A percentile compares a stretch with the other conserved stretches of the same genome.
phyloP scores from a whole-genome alignment of 2,797 vertebrate genomes.

The Triplophysa bombifrons region DNA sequence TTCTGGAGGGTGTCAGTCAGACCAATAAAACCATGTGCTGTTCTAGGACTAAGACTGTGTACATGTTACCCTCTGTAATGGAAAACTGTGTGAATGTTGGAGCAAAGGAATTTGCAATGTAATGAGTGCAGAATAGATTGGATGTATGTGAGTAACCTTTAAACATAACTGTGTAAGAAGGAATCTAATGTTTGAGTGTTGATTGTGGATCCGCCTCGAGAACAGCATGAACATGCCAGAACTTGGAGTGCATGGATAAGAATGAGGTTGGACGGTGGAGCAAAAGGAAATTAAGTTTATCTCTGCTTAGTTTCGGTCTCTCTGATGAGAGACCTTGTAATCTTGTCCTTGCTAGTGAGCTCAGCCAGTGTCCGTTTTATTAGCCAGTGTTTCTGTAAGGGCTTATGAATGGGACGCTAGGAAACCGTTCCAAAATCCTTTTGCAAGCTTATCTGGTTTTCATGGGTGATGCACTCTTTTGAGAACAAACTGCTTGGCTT shows the following conservation, averaged over 20 bases:
- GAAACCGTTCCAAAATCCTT: constrained; percentile 45
- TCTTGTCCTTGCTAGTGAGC: constrained; percentile 23
- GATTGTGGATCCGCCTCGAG: background rate
- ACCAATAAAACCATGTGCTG: constrained; percentile 45
- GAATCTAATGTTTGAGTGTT: background rate
- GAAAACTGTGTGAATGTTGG: constrained; percentile 11
- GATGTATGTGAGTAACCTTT: constrained; percentile 19
- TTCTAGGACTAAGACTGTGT: constrained; percentile 6
- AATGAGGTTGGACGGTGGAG: background rate
- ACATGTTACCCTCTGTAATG: constrained; percentile 9
- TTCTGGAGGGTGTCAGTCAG: constrained; percentile 47
- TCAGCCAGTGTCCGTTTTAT: background rate
- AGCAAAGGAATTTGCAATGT: constrained; percentile 8
- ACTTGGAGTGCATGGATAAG: background rate
- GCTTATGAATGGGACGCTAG: constrained; percentile 1
- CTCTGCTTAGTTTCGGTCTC: constrained; percentile 26
- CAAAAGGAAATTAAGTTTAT: constrained; percentile 29
- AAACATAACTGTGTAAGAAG: background rate
- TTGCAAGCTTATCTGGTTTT: constrained; percentile 52
- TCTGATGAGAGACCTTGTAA: constrained; percentile 25
- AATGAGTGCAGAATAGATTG: constrained; percentile 10
- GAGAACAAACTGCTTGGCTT: constrained; percentile 55
- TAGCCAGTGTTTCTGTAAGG: no score
- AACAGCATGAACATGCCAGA: background rate
- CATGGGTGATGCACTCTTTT: constrained; percentile 56